Conservation (phyloP, 2,113 vertebrate genomes). For the Campylomormyrus tamandua region DNA sequence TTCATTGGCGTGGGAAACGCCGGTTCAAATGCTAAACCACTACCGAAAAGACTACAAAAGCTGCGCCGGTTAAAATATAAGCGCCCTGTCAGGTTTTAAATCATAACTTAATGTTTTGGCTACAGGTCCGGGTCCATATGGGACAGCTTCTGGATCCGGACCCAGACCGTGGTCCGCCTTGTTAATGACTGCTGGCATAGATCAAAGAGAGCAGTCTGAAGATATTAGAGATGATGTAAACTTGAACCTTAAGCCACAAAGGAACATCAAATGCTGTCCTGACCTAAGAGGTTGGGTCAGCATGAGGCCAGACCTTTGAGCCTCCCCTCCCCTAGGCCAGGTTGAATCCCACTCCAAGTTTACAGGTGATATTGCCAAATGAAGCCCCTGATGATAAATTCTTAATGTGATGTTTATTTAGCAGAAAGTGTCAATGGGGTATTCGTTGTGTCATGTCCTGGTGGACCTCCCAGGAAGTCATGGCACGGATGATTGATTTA, state of each 20-base stretch:
- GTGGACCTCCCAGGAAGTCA: not conserved
- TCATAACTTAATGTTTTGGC: no score
- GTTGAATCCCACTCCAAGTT: not conserved
- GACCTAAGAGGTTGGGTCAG: not conserved
- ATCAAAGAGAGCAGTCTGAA: not conserved
- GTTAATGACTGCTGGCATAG: not conserved
- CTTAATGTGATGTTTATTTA: not conserved
- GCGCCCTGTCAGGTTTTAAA: no score
- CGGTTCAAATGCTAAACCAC: no score
- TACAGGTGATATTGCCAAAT: not conserved
- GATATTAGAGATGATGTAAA: not conserved
- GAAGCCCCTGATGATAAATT: not conserved
- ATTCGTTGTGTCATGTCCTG: not conserved
- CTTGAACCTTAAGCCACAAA: not conserved
- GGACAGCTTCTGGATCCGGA: no score
- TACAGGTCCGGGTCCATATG: no score
- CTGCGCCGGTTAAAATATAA: no score
- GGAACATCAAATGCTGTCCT: not conserved
- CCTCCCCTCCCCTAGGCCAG: not conserved
- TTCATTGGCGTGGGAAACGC: no score
- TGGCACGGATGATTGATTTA: not conserved
- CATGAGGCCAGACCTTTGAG: not conserved
- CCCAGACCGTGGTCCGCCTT: no score
- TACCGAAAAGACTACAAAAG: no score
- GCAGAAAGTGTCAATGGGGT: not conserved